These are phyloP conservation scores for Schizothorax lantsangensis DNA, from an alignment of 2,797 vertebrate species.

Conservation along the genomic window DNA sequence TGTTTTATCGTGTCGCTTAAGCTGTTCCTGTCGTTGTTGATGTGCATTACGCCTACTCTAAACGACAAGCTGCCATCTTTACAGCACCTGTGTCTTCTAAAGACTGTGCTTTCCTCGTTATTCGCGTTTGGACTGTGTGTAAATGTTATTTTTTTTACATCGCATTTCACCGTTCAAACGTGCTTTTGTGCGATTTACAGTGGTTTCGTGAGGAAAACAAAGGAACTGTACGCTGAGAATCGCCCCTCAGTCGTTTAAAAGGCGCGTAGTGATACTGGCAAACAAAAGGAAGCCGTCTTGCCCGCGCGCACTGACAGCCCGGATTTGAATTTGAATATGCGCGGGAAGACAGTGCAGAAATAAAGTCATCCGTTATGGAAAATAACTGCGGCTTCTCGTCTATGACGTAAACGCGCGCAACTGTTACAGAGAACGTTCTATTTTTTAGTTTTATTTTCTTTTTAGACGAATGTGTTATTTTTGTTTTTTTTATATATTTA, in stretches of 20 bases:
- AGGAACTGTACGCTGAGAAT: neutral
- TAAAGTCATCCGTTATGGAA: conserved; percentile 38
- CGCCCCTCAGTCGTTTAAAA: conserved; percentile 45
- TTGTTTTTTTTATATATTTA: neutral
- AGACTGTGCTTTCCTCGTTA: neutral
- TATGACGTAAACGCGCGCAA: conserved; percentile 5
- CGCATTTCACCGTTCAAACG: fast-evolving
- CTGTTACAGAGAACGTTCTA: neutral
- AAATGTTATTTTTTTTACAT: neutral
- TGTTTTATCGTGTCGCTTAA: neutral
- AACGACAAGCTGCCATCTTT: conserved; percentile 59
- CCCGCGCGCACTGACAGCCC: conserved; percentile 74
- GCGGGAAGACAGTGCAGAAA: conserved; percentile 72
- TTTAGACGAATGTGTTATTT: neutral
- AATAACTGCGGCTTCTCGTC: neutral
- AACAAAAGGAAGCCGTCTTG: conserved; percentile 80
- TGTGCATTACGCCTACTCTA: conserved; percentile 29
- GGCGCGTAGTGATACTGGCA: conserved; percentile 70
- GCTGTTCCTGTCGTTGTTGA: conserved; percentile 19
- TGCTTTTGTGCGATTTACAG: neutral
- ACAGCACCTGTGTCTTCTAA: conserved; percentile 34
- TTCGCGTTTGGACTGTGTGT: neutral
- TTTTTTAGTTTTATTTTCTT: neutral
- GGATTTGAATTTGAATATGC: conserved; percentile 85
- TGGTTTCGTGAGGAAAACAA: neutral